Conservation (phyloP, 2,113 vertebrate species). For the Buteo buteo region DNA sequence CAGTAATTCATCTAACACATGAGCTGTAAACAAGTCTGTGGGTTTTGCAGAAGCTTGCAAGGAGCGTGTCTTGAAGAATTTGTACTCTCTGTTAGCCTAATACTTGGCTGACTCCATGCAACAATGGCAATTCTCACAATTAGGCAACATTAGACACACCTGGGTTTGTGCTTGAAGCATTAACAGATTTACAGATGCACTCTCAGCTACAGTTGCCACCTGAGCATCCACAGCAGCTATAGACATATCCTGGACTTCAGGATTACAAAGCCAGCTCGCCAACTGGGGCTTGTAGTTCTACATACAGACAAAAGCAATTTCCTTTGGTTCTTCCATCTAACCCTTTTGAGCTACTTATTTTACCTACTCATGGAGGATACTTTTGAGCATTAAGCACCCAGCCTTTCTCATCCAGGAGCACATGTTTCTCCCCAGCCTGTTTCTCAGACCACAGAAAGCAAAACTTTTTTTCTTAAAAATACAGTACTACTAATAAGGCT, state of each 20-base stretch:
- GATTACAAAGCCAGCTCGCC: neutral
- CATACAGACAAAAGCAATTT: neutral
- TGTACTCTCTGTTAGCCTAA: neutral
- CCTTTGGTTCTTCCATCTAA: neutral
- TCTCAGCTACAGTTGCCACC: neutral
- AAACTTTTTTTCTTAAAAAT: neutral
- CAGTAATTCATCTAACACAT: neutral
- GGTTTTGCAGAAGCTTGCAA: neutral
- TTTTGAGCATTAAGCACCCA: neutral
- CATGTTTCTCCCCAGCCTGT: fast-evolving
- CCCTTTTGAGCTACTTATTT: neutral
- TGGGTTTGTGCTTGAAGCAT: neutral
- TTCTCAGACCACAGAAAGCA: neutral
- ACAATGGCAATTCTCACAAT: neutral
- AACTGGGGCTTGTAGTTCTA: fast-evolving
- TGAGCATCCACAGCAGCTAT: neutral
- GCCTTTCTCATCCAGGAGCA: neutral
- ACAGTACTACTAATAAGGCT: neutral
- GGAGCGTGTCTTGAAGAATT: neutral
- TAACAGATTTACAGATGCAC: neutral
- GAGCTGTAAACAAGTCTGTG: neutral
- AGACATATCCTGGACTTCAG: neutral
- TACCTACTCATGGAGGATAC: neutral
- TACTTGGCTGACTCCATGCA: neutral
- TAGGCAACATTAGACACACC: neutral